phyloP scores from a whole-genome alignment of 30 jellyfish, hydroid and myxozoan species.

The Aurelia sp. region DNA sequence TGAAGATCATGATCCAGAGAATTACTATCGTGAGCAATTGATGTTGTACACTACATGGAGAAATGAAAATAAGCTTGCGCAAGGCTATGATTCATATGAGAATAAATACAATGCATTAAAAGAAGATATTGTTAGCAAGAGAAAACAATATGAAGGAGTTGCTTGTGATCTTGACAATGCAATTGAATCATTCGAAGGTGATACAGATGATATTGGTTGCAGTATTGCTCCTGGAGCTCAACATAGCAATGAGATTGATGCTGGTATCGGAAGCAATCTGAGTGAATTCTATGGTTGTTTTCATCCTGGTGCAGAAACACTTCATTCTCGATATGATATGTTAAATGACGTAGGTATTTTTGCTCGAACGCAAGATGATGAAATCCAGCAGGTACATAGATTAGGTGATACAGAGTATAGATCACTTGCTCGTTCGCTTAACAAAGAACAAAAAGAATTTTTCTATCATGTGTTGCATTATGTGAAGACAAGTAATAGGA shows the following conservation, averaged over 20 bases:
- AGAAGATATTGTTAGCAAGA: not conserved
- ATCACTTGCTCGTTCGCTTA: not conserved
- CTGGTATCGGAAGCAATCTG: not conserved
- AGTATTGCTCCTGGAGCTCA: conserved; percentile 42
- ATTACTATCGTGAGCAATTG: conserved; percentile 21
- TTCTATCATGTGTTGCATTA: conserved; percentile 16
- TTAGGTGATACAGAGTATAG: not conserved
- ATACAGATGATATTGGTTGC: not conserved
- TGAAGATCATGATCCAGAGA: conserved; percentile 4
- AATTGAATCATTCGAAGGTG: not conserved
- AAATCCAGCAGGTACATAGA: too few relatives aligned
- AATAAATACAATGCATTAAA: not conserved
- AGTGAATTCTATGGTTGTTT: conserved; percentile 18
- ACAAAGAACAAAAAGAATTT: conserved; percentile 17
- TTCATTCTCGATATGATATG: conserved; percentile 7
- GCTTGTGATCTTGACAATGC: conserved; percentile 11
- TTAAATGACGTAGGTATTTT: conserved; percentile 8
- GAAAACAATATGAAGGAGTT: not conserved
- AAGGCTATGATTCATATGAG: conserved; percentile 2
- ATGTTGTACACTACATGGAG: conserved; percentile 40
- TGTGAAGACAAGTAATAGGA: not conserved
- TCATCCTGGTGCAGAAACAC: conserved; percentile 14
- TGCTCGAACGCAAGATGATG: not conserved
- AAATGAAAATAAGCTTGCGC: conserved; percentile 6
- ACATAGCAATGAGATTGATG: conserved; percentile 5